Base-by-base conservation (phyloP, 2,797 vertebrate species). In the Poliocrania exsul region DNA sequence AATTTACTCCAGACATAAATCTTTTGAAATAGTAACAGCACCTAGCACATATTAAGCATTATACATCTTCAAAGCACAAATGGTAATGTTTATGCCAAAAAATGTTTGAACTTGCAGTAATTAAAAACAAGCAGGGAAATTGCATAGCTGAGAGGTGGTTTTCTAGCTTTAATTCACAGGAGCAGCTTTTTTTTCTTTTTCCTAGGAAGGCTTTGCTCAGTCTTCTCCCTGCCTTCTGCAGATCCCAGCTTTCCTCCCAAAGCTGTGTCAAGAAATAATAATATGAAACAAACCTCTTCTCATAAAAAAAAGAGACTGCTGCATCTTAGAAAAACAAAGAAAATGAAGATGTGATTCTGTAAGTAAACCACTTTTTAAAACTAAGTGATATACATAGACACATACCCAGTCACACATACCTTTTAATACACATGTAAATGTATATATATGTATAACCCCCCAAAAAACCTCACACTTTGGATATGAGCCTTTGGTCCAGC, bases 1-100 rank as follows among this genome's bases (percentile, higher is more conserved):
- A 20, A 91, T 95, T 96, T 92, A 57, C 71, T 67, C 65, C 69
- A 69, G 90, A 87, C 90, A 87, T 95, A 93, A 96, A 91, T 88
- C 92, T 92, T 90, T 78, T 33, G 80, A 83, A 91, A 92, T 75
- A 80, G 58, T 44, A 84, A 61, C 57, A 91, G 67, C 47, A 46
- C 80, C 95, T 82, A 95, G 81, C 31, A 26, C 29, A 33, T 79
- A 71, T 15, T 67, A 82, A 60, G 38, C 58, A 47, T 62, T 67
- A 46, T 70, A 33, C n/a, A 4, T 31, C 47, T 82, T 88, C 90
- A 88, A 88, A 95, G 91, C 28, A 37, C 81, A 94, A 94, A 82
- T 71, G 46, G 78, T 67, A 93, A 86, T 79, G 79, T 64, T 83
- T 85, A 35, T 83, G 74, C 81, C 85, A 93, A 77, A 65, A 93